These are phyloP conservation scores for Mellivora capensis DNA, from an alignment of 2,113 vertebrate genomes.

Conservation along the genomic window DNA sequence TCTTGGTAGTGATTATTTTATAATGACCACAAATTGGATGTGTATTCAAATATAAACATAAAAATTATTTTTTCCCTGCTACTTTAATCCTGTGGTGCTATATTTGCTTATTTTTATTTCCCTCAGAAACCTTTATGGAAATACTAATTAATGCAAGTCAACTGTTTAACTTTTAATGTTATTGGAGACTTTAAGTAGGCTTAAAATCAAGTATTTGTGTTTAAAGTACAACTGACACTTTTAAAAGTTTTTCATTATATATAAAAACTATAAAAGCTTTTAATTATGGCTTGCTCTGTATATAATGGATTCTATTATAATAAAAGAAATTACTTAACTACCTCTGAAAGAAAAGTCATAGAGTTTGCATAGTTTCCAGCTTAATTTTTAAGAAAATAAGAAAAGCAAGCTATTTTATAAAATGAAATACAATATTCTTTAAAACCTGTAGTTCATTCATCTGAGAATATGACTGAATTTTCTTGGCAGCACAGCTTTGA, in stretches of 20 bases:
- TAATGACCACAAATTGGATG: neutral
- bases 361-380: constrained; percentile 20
- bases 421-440: constrained; percentile 32
- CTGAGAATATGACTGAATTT: constrained; percentile 43
- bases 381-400: constrained; percentile 52
- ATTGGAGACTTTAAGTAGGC: constrained; percentile 43
- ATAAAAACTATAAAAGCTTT: constrained; percentile 1
- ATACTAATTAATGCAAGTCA: constrained; percentile 47
- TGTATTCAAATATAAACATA: neutral
- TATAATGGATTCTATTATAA: constrained; percentile 29
- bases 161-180: constrained; percentile 31
- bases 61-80: neutral
- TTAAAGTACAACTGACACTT: neutral
- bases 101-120: constrained; percentile 30
- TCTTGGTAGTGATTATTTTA: neutral
- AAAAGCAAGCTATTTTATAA: constrained; percentile 50
- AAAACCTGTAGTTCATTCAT: constrained; percentile 26
- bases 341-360: constrained; percentile 19
- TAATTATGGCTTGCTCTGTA: neutral
- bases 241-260: neutral
- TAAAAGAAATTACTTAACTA: constrained; percentile 46
- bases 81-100: neutral
- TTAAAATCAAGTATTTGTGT: constrained; percentile 47
- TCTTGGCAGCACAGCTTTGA: neutral
- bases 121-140: constrained; percentile 28